Evolutionary conservation across 2,888 invertebrate species (phyloP), one percentile per base, ranked within the genome.

Genomic region (Drosophila antonietae): DNA sequence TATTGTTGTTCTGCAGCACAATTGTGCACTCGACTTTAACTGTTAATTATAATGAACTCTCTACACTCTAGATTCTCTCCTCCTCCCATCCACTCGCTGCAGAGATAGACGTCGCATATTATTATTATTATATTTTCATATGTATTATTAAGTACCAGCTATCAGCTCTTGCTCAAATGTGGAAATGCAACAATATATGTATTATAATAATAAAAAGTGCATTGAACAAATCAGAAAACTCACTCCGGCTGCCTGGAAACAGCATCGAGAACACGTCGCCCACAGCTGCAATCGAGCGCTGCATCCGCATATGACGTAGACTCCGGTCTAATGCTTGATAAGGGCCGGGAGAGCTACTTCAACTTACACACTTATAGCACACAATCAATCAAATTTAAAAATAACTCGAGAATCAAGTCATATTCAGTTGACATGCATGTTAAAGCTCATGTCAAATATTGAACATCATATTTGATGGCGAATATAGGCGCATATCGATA

Each of bases 271-370:
- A 63, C 60, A 74, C 61, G 66, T 73, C 61, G 57, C 53, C 56
- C 47, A 20, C 75, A 72, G 72, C 72, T 76, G 67, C 67, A 60
- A 67, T 63, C 57, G 41, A 64, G 61, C 49, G 52, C 73, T 77
- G 56, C 76, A 76, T 76, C 76, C 76, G 76, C 76, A 73, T 65
- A 49, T 76, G 76, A 78, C 77, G 77, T 78, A 35, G 51, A 28
- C 43, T 10, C 5, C 44, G 18, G 23, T 33, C 10, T 15, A 23
- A 2, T 59, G 23, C 39, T 20, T 56, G 61, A 71, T 70, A 62
- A 68, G 8, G 39, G 18, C 14, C 51, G 10, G 0, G n/a, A 35
- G 12, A 55, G 65, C 31, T 23, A 53, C 31, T 60, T 15, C 20
- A 15, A 15, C 18, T 46, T 31, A 12, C 33, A 6, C 35, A 20